Base-by-base conservation (phyloP, 2,797 vertebrate genomes). In the Gallinago solitaria region DNA sequence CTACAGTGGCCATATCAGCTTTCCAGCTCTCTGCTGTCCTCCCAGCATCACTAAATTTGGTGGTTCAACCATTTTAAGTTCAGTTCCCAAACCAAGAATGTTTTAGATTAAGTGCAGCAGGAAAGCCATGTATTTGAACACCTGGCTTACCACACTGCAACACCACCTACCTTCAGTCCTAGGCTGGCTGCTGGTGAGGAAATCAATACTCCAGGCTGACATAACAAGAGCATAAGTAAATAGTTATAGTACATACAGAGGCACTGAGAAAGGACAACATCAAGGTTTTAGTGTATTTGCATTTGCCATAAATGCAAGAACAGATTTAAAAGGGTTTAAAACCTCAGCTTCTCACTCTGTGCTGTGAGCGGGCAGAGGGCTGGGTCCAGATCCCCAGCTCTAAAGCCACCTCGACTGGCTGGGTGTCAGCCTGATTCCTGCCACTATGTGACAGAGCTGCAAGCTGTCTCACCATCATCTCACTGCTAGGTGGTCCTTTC, bases 71-170 rank as follows among this genome's bases (percentile, higher is more conserved):
- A 69, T 61, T 82, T 78, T 48, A 82, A 75, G 11, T 3, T 61
- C 25, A 23, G 19, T 79, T 85, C 8, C 28, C 43, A 4, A 63
- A 70, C 23, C 5, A 67, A 54, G n/a, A 75, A 32, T 35, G 2
- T 30, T 64, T 81, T 65, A 35, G 20, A 32, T 54, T 11, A 88
- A 63, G 17, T 35, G 32, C 23, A 88, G 25, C 12, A 35, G 64
- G 43, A 90, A 90, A 75, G 19, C 5, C 9, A 12, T 24, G 10
- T 18, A 39, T 75, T 57, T 76, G 25, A 71, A 45, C n/a, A 75
- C 1, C 17, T 64, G 63, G 7, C 1, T 2, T 28, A 71, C 25
- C 19, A 9, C 0, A 0, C 19, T 39, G 39, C 17, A 43, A 32
- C 33, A 25, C 7, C 1, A 0, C 17, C 23, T 25, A 30, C 20